Base-by-base conservation (phyloP, 2,888 invertebrate genomes). In the Hypomecis atomaria region DNA sequence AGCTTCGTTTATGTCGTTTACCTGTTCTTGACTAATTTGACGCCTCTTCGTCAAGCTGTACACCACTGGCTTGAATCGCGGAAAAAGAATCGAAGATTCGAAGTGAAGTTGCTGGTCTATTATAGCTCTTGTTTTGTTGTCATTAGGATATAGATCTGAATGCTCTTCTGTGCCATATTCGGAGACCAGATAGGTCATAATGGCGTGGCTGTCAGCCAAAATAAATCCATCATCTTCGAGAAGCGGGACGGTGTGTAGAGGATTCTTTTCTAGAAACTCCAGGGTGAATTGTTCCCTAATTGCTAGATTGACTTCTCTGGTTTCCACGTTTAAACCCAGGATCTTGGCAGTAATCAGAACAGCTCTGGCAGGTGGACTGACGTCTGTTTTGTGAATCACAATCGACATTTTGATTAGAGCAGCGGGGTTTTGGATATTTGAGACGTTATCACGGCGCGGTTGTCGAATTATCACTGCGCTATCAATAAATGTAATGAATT, bases 171-270 rank as follows among this genome's bases (percentile, higher is more conserved):
- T 62, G 3, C 77, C 79, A 40, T 79, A 84, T 64, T 82, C 81
- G 0, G 79, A 71, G 6, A 77, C 71, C 5, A 86, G 65, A 55
- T 86, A 86, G 6, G 80, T 78, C 44, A 77, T 76, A 23, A 86
- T 85, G 0, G 81, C 83, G 54, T 84, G 85, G 45, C 85, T 85
- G 52, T 85, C 85, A 0, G 79, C 69, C 0, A 84, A 55, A 0
- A 73, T 65, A 11, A 82, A 74, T 36, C 77, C 78, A 10, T 74
- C 78, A 59, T 84, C 85, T 79, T 85, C 83, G 3, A 85, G 65
- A 11, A 85, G 47, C 0, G 85, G 85, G 4, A 85, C 76, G 2
- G 85, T 78, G 61, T 84, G 84, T n/a, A 82, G 56, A 1, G 84
- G 85, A 6, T 85, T 85, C 52, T 83, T 84, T 47, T 73, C 67